Percentiles rank a stretch among this genome's conserved stretches.
phyloP scores from a whole-genome alignment of 23 tunicate species.

The Pegea sp. region DNA sequence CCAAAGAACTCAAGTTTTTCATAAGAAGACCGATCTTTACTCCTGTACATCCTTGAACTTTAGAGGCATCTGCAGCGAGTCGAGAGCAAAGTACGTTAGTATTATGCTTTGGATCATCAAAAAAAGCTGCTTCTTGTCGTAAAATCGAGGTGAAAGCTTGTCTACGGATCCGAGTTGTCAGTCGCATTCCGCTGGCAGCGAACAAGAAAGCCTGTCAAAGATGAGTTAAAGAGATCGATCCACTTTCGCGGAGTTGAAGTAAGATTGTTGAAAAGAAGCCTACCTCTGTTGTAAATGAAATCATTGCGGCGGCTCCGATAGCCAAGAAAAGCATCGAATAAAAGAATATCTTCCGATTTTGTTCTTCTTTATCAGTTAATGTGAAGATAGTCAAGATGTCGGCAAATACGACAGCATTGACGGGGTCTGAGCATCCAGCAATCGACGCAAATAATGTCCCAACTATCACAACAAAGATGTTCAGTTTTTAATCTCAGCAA shows the following conservation, averaged over 20 bases:
- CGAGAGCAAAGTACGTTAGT: not conserved
- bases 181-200: slow-evolving; percentile 10
- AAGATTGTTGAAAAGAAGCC: not conserved
- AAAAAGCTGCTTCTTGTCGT: slow-evolving; percentile 3
- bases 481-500: too few relatives aligned
- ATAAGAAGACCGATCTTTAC: slow-evolving; percentile 2
- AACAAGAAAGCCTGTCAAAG: slow-evolving; percentile 5
- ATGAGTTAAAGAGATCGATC: too few relatives aligned
- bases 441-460: slow-evolving; percentile 45
- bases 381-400: slow-evolving; percentile 65
- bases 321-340: slow-evolving; percentile 30
- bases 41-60: slow-evolving; percentile 9
- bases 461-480: too few relatives aligned
- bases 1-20: slow-evolving; percentile 2
- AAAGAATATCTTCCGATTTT: slow-evolving; percentile 9
- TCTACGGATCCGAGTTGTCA: slow-evolving; percentile 4
- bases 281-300: slow-evolving; percentile 41
- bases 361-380: slow-evolving; percentile 23
- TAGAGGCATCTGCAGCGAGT: slow-evolving; percentile 6
- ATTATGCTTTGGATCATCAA: slow-evolving; percentile 9
- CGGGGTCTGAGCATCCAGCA: slow-evolving; percentile 79
- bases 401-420: slow-evolving; percentile 78
- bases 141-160: slow-evolving; percentile 3
- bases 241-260: too few relatives aligned
- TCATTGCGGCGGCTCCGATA: slow-evolving; percentile 40